Conservation (phyloP, 2,888 invertebrate genomes). For the Ryuthela nishihirai region DNA sequence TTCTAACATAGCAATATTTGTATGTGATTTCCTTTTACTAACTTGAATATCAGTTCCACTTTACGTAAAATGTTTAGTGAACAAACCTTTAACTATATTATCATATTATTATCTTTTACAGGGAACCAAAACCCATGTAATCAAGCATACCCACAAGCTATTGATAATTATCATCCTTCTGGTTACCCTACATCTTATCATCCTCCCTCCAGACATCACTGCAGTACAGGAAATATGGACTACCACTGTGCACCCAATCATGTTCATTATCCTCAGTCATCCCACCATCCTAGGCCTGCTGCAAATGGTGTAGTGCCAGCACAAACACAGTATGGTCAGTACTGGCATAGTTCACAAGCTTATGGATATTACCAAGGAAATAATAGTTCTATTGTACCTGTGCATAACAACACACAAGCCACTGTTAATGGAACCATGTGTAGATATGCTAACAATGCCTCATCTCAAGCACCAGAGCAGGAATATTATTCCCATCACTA, state of each 20-base stretch:
- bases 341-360: slow-evolving; percentile 15
- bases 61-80: not conserved
- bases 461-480: slow-evolving; percentile 28
- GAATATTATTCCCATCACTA: slow-evolving; percentile 31
- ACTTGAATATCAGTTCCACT: too few relatives aligned
- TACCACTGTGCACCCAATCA: slow-evolving; percentile 20
- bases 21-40: too few relatives aligned
- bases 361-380: slow-evolving; percentile 28
- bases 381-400: slow-evolving; percentile 10
- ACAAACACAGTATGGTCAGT: slow-evolving; percentile 28
- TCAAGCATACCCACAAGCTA: slow-evolving; percentile 15
- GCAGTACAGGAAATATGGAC: slow-evolving; percentile 15
- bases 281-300: slow-evolving; percentile 1
- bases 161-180: slow-evolving; percentile 24
- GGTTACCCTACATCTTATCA: slow-evolving; percentile 24
- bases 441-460: slow-evolving; percentile 24
- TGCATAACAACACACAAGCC: slow-evolving; percentile 11
- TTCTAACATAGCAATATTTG: too few relatives aligned
- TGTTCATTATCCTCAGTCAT: slow-evolving; percentile 14
- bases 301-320: slow-evolving; percentile 9
- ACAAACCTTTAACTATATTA: not conserved
- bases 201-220: slow-evolving; percentile 13
- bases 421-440: slow-evolving; percentile 13
- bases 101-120: not conserved
- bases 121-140: slow-evolving; percentile 23